Conservation (phyloP, 2,113 vertebrate species). For the Microtus montanus region DNA sequence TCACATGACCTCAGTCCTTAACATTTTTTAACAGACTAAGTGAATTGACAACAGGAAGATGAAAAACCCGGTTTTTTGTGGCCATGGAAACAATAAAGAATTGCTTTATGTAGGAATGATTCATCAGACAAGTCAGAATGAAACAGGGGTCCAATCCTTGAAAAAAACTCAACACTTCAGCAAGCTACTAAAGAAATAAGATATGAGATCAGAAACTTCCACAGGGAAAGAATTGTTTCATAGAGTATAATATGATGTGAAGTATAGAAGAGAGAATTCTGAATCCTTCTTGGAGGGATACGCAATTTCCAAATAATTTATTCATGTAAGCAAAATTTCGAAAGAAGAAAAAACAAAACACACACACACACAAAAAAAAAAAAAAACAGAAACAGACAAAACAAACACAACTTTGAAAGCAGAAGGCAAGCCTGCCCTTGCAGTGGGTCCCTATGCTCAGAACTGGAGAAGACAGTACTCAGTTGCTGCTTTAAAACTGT, state of each 20-base stretch:
- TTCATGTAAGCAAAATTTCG: background rate
- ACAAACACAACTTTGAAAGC: background rate
- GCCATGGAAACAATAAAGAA: background rate
- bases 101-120: background rate
- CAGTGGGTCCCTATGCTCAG: background rate
- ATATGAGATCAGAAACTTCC: background rate
- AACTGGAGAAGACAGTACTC: background rate
- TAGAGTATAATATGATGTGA: background rate
- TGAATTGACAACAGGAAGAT: background rate
- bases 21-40: background rate
- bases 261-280: background rate
- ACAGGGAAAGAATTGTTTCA: background rate
- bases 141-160: background rate
- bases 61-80: background rate
- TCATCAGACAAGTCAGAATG: background rate
- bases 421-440: background rate
- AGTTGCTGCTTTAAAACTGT: background rate
- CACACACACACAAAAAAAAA: too few relatives aligned
- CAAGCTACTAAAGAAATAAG: background rate
- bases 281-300: background rate
- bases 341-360: background rate
- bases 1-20: slow-evolving; percentile 24
- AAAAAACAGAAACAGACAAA: background rate
- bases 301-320: background rate
- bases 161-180: background rate